Conservation (phyloP, 2,113 vertebrate genomes). For the Datnioides undecimradiatus region DNA sequence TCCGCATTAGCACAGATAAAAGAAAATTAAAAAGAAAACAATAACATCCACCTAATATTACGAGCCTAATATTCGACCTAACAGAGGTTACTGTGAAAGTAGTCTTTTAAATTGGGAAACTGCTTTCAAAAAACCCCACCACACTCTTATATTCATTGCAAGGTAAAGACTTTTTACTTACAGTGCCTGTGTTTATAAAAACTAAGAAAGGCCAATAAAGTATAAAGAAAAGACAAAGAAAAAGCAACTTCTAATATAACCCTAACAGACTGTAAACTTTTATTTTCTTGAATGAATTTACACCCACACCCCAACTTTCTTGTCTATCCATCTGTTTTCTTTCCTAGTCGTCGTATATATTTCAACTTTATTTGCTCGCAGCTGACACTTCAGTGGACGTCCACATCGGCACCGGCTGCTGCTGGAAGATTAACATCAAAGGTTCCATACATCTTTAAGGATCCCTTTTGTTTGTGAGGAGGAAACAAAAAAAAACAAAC, state of each 20-base stretch:
- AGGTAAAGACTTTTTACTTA: not conserved
- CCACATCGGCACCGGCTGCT: conserved; percentile 57
- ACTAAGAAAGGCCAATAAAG: not conserved
- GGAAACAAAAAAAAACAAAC: conserved; percentile 69
- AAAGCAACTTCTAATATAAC: conserved; percentile 2
- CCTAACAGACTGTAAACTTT: not conserved
- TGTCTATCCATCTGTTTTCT: conserved; percentile 6
- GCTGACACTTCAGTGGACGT: conserved; percentile 44
- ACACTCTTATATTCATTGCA: not conserved
- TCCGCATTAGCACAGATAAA: too few species aligned
- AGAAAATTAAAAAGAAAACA: too few species aligned
- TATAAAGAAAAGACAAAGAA: not conserved
- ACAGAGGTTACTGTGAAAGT: too few species aligned
- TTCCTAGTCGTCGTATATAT: conserved; percentile 3
- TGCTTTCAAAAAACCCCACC: not conserved
- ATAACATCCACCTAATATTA: not conserved
- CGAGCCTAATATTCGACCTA: too few species aligned
- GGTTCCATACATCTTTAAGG: conserved; percentile 57
- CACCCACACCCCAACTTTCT: not conserved
- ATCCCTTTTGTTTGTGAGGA: conserved; percentile 50
- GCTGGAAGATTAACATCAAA: conserved; percentile 61
- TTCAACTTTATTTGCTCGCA: conserved; percentile 23
- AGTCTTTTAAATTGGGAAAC: too few species aligned
- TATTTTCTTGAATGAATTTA: not conserved
- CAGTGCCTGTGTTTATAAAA: not conserved